Evolutionary conservation across 64 coral and sea anemone species (phyloP), one percentile per base, ranked within the genome.

Genomic region (Trachythela sp.): DNA sequence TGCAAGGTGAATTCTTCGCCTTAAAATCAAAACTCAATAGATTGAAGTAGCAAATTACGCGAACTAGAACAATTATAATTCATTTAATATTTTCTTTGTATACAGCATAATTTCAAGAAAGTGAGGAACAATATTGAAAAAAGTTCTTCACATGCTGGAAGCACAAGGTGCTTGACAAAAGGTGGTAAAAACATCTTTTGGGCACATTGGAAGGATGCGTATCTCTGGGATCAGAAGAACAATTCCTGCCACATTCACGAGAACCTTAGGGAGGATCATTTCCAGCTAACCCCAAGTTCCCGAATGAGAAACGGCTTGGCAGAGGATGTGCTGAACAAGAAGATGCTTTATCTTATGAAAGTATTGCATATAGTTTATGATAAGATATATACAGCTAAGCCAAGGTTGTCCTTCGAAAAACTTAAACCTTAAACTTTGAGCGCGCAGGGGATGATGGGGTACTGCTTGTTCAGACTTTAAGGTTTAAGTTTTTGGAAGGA

Each of bases 121-220:
- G 18, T 84, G 52, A 39, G 85, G 3, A 86, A 86, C n/a, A 86
- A 86, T 86, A 48, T 86, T 9, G 50, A 54, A 29, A 86, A 86
- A 36, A 86, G 85, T 36, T 52, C 45, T 18, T 6, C 24, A 7
- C 39, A 27, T 36, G 85, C 8, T 22, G 30, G 59, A n/a, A 86
- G 35, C 31, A n/a, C 85, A 54, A 86, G 49, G 52, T 48, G 13
- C 27, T 29, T 86, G 30, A 86, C 85, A 36, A 36, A 36, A 30
- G 20, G 22, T 31, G 85, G 85, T 9, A 86, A 86, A 48, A 49
- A 86, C 29, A 86, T 86, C 13, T 54, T 86, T 30, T 86, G 85
- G 85, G 32, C 38, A 26, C 85, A 86, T 31, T 54, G 42, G 7
- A 35, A 27, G 49, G 22, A 33, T 22, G 49, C 85, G 35, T 49